Evolutionary conservation across 92 coral and sea anemone genomes (phyloP).

Genomic region (Phymanthus crucifer): DNA sequence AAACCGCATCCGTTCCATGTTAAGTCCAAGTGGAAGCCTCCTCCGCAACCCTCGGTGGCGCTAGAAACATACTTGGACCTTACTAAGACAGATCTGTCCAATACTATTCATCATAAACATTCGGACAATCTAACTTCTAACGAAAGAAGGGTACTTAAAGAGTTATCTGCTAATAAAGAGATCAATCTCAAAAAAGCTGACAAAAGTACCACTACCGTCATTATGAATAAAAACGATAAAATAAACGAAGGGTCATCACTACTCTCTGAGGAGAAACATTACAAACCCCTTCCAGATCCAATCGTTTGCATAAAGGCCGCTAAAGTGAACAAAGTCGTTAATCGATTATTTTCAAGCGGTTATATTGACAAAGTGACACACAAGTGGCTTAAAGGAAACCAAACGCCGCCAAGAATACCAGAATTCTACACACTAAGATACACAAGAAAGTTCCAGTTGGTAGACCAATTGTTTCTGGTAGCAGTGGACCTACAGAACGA

Average conservation of each 20-base stretch:
- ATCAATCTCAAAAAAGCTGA: constrained; percentile 43
- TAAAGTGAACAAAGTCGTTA: constrained; percentile 26
- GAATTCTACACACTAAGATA: too few relatives aligned
- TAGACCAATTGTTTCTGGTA: too few relatives aligned
- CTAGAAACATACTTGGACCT: constrained; percentile 21
- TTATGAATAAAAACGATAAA: constrained; percentile 34
- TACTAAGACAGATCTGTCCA: constrained; percentile 15
- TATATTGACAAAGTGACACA: constrained; percentile 32
- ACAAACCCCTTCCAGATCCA: constrained; percentile 36
- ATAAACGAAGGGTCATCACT: constrained; percentile 31
- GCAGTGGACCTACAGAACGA: too few relatives aligned
- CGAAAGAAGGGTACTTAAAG: constrained; percentile 10
- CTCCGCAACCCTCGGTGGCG: constrained; percentile 41
- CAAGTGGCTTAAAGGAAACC: constrained; percentile 13
- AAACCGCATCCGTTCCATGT: constrained; percentile 52
- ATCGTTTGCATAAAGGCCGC: constrained; percentile 38
- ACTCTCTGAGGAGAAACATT: constrained; percentile 25
- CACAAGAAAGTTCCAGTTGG: too few relatives aligned
- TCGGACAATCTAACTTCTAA: neutral
- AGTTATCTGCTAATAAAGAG: constrained; percentile 17
- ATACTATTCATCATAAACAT: constrained; percentile 1
- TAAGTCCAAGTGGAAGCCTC: constrained; percentile 53
- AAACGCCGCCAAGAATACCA: too few relatives aligned
- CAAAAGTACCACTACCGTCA: constrained; percentile 40
- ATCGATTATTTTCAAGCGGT: constrained; percentile 20